Conservation (phyloP, 2,888 invertebrate genomes). For the Euzophera pinguis region DNA sequence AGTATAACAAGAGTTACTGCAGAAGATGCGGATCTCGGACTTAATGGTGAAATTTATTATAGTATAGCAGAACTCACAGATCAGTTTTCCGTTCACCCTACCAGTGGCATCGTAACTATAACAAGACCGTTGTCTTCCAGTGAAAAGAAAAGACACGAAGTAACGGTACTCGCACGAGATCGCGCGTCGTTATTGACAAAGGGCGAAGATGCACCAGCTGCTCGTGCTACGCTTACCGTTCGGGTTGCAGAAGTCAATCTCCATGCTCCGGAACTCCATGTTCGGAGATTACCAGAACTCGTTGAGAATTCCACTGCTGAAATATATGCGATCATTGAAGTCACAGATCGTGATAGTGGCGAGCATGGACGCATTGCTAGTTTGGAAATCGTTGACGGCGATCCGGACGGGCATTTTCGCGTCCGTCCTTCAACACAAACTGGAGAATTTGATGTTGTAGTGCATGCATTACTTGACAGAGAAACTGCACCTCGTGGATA, state of each 20-base stretch:
- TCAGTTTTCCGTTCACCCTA: constrained; percentile 95
- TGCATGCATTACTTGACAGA: constrained; percentile 87
- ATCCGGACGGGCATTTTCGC: constrained; percentile 93
- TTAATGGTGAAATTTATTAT: constrained; percentile 98
- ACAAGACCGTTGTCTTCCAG: constrained; percentile 87
- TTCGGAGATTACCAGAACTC: constrained; percentile 89
- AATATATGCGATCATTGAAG: constrained; percentile 93
- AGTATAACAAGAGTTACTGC: constrained; percentile 90
- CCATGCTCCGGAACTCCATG: constrained; percentile 90
- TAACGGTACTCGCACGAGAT: constrained; percentile 92
- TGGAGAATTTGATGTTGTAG: constrained; percentile 89
- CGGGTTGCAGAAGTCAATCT: constrained; percentile 91
- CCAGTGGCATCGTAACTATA: constrained; percentile 91
- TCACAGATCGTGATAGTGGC: constrained; percentile 90
- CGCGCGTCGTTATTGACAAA: constrained; percentile 83
- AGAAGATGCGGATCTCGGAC: constrained; percentile 96
- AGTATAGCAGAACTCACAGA: constrained; percentile 90
- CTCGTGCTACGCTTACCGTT: constrained; percentile 88
- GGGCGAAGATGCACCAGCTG: constrained; percentile 82
- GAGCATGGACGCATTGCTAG: constrained; percentile 90
- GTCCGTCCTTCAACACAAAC: constrained; percentile 81
- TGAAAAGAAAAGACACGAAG: constrained; percentile 84
- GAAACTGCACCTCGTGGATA: constrained; percentile 89
- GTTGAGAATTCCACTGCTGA: constrained; percentile 89
- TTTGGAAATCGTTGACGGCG: constrained; percentile 92